Evolutionary conservation across 2,797 vertebrate genomes (phyloP), one percentile per base, ranked within the genome.

Genomic region (Catharus ustulatus): DNA sequence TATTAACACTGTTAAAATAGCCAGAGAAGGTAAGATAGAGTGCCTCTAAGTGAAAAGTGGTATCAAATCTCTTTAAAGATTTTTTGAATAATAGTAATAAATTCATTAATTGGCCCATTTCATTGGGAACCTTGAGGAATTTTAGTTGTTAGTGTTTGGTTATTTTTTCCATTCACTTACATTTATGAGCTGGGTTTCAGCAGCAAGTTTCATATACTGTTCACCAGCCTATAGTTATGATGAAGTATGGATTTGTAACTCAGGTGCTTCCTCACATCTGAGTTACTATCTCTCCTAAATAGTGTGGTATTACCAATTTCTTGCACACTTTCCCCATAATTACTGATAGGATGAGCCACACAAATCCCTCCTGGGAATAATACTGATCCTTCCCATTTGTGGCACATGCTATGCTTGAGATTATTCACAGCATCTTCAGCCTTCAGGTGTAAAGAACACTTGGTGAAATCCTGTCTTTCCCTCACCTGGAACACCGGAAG

Each of bases 231-330:
- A 10, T 13, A 71, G 15, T 32, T 59, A 26, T 9, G 20, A 29
- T 26, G 18, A 22, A 30, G 10, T 36, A 42, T 8, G 22, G 8
- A 45, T 75, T 64, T 85, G 17, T 48, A 73, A 42, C 10, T 32
- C 14, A 14, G 13, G 22, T 58, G 10, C 34, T 84, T 78, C 38
- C 34, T 24, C 16, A 29, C 0, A 0, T 46, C 45, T 29, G 24
- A 58, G 16, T 74, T 74, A 30, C 15, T 61, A 1, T 52, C 29
- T 90, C 38, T 57, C 32, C 11, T 49, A 58, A 69, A 57, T 29
- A 36, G 6, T 29, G 19, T 52, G 30, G 4, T 24, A 18, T 83
- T 55, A 11, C 23, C 16, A 34, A 69, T 69, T 54, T 32, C 13
- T 42, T 23, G 4, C 22, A 45, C 17, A 5, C 3, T 75, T 80